Percentiles rank a stretch among this genome's conserved stretches.
Evolutionary conservation across 2,888 invertebrate species (phyloP).

Genomic region (Bruchidius siliquastri): DNA sequence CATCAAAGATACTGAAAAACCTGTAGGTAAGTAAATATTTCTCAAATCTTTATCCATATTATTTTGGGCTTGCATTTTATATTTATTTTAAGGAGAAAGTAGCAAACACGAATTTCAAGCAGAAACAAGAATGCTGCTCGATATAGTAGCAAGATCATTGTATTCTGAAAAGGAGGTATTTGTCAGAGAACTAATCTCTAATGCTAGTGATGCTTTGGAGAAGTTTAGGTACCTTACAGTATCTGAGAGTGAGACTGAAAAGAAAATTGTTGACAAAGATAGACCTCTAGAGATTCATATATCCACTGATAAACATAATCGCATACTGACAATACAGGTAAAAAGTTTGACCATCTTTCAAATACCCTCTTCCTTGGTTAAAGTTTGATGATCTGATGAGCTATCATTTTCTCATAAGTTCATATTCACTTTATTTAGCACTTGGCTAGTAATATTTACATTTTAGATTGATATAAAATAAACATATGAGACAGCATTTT

Average conservation of each 20-base stretch:
- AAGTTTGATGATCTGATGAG: too few species aligned
- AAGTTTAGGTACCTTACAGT: conserved; percentile 80
- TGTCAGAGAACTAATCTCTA: conserved; percentile 91
- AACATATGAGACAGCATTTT: too few species aligned
- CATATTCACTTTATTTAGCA: too few species aligned
- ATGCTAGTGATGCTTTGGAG: conserved; percentile 95
- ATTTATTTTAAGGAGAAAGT: conserved; percentile 51
- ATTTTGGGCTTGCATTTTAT: too few species aligned
- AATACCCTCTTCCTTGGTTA: too few species aligned
- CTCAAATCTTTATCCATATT: conserved; percentile 8
- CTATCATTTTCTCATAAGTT: too few species aligned
- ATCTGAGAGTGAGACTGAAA: conserved; percentile 48
- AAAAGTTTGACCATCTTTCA: conserved; percentile 8
- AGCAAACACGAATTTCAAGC: conserved; percentile 89
- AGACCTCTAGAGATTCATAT: conserved; percentile 82
- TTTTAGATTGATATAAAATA: too few species aligned
- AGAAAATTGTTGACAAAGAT: conserved; percentile 55
- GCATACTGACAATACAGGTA: conserved; percentile 82
- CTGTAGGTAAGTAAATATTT: conserved; percentile 47
- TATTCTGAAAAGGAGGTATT: conserved; percentile 99
- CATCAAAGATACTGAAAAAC: conserved; percentile 58
- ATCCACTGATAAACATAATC: conserved; percentile 78
- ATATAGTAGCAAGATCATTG: conserved; percentile 94
- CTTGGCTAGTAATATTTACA: too few species aligned
- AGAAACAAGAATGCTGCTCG: conserved; percentile 90